phyloP scores from a whole-genome alignment of 2,888 invertebrate genomes.

The Margaritifera margaritifera region DNA sequence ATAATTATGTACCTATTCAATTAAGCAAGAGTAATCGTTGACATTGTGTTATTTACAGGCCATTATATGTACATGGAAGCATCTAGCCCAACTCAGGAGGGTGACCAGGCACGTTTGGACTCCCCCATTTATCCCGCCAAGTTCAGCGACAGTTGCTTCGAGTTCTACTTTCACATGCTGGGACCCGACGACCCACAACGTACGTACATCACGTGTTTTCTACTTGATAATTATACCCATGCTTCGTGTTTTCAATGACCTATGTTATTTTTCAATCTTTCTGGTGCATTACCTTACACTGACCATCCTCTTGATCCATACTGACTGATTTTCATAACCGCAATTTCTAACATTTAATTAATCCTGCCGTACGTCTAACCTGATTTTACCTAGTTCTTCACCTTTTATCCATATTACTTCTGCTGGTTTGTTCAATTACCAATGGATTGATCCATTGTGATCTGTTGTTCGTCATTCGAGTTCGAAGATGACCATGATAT shows the following conservation, averaged over 20 bases:
- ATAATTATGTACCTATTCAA: background rate
- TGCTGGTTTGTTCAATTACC: too few species aligned
- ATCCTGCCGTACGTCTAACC: too few species aligned
- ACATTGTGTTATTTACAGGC: constrained; percentile 28
- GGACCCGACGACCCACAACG: constrained; percentile 41
- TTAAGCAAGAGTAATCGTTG: background rate
- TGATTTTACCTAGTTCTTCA: too few species aligned
- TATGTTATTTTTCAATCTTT: background rate
- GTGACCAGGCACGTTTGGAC: constrained; percentile 42
- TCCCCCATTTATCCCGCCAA: constrained; percentile 44
- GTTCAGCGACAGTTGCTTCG: constrained; percentile 45
- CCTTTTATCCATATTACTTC: too few species aligned
- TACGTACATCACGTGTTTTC: constrained; percentile 21
- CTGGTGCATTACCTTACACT: background rate
- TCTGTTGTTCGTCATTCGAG: too few species aligned
- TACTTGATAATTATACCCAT: background rate
- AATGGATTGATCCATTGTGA: too few species aligned
- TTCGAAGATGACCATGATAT: too few species aligned
- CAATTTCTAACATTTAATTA: too few species aligned
- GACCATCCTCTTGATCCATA: too few species aligned
- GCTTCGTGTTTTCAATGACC: background rate
- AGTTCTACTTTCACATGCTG: constrained; percentile 60
- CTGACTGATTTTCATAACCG: too few species aligned
- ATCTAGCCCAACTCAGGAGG: constrained; percentile 39
- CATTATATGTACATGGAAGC: constrained; percentile 52